These are phyloP conservation scores for Alethe castanea DNA, from an alignment of 2,113 vertebrate species.

Conservation along the genomic window DNA sequence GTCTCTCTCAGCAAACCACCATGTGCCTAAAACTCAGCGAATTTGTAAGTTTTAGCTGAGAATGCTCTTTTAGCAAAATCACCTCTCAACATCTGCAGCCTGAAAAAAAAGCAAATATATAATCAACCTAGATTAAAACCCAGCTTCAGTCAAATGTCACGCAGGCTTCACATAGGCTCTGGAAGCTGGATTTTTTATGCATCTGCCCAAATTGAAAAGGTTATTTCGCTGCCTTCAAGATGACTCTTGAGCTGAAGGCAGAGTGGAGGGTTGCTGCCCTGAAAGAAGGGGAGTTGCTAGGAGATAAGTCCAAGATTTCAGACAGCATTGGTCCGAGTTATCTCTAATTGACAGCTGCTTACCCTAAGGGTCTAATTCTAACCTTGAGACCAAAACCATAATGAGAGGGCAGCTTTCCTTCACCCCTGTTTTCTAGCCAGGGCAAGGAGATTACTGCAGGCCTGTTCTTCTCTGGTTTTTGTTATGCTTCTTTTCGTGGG, in stretches of 20 bases:
- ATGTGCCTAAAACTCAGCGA: not conserved
- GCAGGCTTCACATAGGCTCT: constrained; percentile 8
- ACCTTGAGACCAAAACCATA: constrained; percentile 88
- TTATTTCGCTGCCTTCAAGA: constrained; percentile 71
- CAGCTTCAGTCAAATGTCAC: constrained; percentile 49
- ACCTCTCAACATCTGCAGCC: not conserved
- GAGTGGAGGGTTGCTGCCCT: constrained; percentile 73
- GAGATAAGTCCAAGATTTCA: constrained; percentile 88
- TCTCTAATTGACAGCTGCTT: constrained; percentile 99
- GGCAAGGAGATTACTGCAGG: constrained; percentile 74
- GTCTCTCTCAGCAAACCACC: not conserved
- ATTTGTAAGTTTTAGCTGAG: not conserved
- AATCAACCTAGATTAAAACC: constrained; percentile 30
- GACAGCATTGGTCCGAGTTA: constrained; percentile 82
- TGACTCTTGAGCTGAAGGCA: constrained; percentile 75
- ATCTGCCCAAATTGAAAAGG: constrained; percentile 76
- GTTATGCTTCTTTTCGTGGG: constrained; percentile 56
- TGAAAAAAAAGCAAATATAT: constrained; percentile 22
- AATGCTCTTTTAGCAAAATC: not conserved
- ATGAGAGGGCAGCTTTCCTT: constrained; percentile 90
- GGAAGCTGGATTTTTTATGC: constrained; percentile 66
- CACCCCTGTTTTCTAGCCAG: constrained; percentile 79
- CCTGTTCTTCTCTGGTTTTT: constrained; percentile 74
- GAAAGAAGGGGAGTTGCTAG: constrained; percentile 91
- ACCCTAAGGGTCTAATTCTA: constrained; percentile 93